Percentiles rank a stretch among this genome's conserved stretches.
Conservation (phyloP, 2,797 vertebrate species). For the Peromyscus melanophrys region DNA sequence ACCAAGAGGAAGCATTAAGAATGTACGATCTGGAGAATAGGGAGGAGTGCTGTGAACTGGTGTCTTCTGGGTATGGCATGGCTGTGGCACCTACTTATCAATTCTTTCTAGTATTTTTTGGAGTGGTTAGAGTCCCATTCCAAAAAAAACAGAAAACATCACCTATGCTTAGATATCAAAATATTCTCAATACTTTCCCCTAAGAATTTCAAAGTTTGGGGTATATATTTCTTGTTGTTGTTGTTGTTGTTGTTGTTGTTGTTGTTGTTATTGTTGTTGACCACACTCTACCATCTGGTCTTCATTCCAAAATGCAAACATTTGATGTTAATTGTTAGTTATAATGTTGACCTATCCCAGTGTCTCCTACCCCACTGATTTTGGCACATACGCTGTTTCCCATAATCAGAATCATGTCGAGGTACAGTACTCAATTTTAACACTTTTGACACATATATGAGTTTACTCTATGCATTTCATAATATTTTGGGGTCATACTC, state of each 20-base stretch:
- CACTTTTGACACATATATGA: background rate
- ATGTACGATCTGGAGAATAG: background rate
- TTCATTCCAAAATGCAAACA: background rate
- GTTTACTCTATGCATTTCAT: background rate
- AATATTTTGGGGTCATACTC: conserved; percentile 24
- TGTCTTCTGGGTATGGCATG: background rate
- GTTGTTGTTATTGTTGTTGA: background rate
- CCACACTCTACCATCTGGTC: no score
- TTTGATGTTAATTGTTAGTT: background rate
- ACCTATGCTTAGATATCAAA: background rate
- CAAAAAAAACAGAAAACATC: background rate
- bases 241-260: no score
- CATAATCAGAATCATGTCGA: background rate
- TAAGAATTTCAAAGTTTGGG: background rate
- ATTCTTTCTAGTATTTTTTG: background rate
- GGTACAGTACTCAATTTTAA: background rate
- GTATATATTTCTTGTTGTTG: background rate
- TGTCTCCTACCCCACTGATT: background rate
- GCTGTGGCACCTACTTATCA: background rate
- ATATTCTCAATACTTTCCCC: background rate
- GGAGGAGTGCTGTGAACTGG: background rate
- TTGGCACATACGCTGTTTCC: background rate
- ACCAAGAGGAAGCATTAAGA: background rate
- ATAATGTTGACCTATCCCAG: background rate
- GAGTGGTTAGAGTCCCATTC: background rate